Conservation (phyloP, 2,113 vertebrate genomes). For the Campylomormyrus tamandua region DNA sequence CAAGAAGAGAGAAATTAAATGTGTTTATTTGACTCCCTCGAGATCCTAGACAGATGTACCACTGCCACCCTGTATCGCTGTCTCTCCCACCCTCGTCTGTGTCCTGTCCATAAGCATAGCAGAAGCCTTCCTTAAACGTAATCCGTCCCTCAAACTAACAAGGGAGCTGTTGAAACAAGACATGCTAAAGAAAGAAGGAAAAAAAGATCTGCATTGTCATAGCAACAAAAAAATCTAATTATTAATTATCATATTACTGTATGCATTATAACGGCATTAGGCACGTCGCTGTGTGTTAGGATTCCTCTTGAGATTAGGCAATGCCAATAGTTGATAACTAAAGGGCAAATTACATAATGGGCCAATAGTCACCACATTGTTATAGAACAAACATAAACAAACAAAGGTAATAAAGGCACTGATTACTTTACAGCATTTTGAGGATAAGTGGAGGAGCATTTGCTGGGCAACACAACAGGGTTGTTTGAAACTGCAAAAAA, state of each 20-base stretch:
- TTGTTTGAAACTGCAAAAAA: neutral
- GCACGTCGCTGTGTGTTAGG: neutral
- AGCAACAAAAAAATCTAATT: neutral
- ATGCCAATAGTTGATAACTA: neutral
- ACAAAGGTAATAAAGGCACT: neutral
- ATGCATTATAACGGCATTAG: neutral
- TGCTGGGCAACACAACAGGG: neutral
- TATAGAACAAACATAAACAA: neutral
- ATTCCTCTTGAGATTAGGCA: constrained; percentile 2
- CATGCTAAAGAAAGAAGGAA: neutral
- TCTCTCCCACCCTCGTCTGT: neutral
- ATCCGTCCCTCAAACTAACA: neutral
- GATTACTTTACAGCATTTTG: neutral
- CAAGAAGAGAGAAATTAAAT: constrained; percentile 45
- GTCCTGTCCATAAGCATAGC: neutral
- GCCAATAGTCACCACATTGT: neutral
- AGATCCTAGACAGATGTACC: neutral
- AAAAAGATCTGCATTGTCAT: neutral
- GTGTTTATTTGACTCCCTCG: constrained; percentile 52
- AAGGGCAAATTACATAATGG: constrained; percentile 11
- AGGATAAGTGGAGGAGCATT: neutral
- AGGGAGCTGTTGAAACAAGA: neutral
- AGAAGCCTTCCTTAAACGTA: neutral
- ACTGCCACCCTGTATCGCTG: neutral
- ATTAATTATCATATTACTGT: neutral